Conservation (phyloP, 2,888 invertebrate species). For the Melinaea menophilus region DNA sequence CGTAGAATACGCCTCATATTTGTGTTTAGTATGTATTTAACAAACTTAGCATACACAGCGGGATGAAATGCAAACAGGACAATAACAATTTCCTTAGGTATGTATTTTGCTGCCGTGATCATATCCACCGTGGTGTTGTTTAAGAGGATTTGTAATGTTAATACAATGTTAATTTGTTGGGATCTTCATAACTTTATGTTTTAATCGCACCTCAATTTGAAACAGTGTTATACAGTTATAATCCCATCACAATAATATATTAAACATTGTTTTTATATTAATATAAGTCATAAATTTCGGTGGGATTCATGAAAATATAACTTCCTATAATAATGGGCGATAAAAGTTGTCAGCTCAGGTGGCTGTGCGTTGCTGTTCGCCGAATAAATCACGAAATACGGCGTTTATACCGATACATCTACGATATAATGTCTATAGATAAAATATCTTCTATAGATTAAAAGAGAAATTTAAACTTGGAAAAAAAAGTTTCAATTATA, state of each 20-base stretch:
- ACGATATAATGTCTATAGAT: slow-evolving; percentile 1
- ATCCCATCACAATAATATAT: not conserved
- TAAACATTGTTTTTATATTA: not conserved
- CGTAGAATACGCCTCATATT: slow-evolving; percentile 30
- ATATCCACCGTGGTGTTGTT: not conserved
- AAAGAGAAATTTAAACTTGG: not conserved
- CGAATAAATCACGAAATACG: slow-evolving; percentile 47
- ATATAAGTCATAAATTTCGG: slow-evolving; percentile 24
- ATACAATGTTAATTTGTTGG: not conserved
- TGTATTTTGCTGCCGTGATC: slow-evolving; percentile 5
- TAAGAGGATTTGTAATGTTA: slow-evolving; percentile 2
- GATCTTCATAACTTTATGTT: not conserved
- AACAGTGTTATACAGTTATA: not conserved
- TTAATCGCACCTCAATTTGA: not conserved
- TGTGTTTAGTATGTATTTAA: slow-evolving; percentile 20
- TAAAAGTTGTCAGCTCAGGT: slow-evolving; percentile 44
- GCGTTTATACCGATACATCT: slow-evolving; percentile 34
- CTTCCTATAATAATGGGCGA: slow-evolving; percentile 30
- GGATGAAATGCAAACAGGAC: slow-evolving; percentile 12
- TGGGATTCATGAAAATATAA: slow-evolving; percentile 32
- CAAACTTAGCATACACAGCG: slow-evolving; percentile 15
- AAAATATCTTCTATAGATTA: not conserved
- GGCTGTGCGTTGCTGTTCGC: slow-evolving; percentile 38
- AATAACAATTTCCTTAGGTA: slow-evolving; percentile 9
- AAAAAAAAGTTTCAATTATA: too few species aligned